phyloP scores from a whole-genome alignment of 1,140 invertebrate genomes.

The Luehdorfia chinensis region DNA sequence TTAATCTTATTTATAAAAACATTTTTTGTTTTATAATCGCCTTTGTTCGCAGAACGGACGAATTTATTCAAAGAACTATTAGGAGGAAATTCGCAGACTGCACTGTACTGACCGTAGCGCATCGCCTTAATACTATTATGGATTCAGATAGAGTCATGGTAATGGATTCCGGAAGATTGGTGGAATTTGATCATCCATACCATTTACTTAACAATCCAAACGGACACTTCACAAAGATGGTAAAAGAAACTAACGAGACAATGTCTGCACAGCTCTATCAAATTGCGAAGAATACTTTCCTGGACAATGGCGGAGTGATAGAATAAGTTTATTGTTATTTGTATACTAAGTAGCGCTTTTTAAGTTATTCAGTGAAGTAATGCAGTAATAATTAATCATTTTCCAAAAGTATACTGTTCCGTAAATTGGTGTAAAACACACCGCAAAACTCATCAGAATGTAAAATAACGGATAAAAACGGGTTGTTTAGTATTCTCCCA shows the following conservation, averaged over 20 bases:
- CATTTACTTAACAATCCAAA: conserved; percentile 78
- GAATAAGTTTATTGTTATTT: conserved; percentile 35
- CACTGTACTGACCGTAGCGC: conserved; percentile 89
- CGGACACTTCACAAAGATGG: conserved; percentile 84
- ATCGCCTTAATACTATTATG: conserved; percentile 90
- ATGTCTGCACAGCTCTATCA: conserved; percentile 65
- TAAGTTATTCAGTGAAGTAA: conserved; percentile 24
- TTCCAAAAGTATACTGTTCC: not conserved
- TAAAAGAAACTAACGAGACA: conserved; percentile 80
- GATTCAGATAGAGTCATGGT: conserved; percentile 87
- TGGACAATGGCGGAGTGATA: conserved; percentile 56
- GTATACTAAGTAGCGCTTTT: conserved; percentile 14
- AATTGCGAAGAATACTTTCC: conserved; percentile 63
- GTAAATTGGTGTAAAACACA: not conserved
- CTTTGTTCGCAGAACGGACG: conserved; percentile 78
- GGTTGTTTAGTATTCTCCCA: not conserved
- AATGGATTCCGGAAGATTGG: conserved; percentile 80
- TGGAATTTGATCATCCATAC: conserved; percentile 80
- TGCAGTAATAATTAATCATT: conserved; percentile 7
- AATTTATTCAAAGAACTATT: conserved; percentile 80
- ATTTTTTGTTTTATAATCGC: no score
- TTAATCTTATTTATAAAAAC: not conserved
- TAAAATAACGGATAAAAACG: not conserved
- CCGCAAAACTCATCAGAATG: not conserved
- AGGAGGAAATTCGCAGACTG: conserved; percentile 80